Conservation (phyloP, 1,140 invertebrate species). For the Trissolcus basalis region DNA sequence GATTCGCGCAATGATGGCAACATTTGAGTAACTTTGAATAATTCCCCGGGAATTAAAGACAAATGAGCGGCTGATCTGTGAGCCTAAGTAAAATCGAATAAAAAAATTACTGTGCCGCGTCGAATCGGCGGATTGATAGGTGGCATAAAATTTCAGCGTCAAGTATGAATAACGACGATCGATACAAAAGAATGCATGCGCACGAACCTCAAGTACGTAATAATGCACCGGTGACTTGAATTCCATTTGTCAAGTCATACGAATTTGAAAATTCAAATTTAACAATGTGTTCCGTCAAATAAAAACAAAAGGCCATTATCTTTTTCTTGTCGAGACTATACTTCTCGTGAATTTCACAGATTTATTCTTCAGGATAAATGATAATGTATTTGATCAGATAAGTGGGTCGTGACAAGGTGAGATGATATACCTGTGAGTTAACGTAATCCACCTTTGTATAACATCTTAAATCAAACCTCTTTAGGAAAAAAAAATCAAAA, state of each 20-base stretch:
- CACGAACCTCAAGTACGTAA: slow-evolving; percentile 23
- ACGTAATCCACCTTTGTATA: no score
- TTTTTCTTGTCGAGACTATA: background rate
- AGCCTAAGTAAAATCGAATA: no score
- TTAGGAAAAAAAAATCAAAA: no score
- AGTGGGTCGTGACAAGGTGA: background rate
- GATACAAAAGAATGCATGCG: slow-evolving; percentile 40
- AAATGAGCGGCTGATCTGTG: no score
- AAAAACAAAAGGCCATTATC: slow-evolving; percentile 31
- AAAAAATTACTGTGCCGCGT: no score
- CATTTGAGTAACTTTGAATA: no score
- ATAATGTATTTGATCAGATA: background rate
- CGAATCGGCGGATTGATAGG: slow-evolving; percentile 2
- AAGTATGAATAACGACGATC: slow-evolving; percentile 30
- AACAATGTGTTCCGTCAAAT: slow-evolving; percentile 34
- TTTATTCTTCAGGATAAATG: slow-evolving; percentile 16
- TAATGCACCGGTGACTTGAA: slow-evolving; percentile 22
- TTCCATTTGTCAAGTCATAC: slow-evolving; percentile 22
- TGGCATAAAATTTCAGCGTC: slow-evolving; percentile 11
- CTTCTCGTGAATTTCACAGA: slow-evolving; percentile 15
- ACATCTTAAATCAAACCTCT: no score
- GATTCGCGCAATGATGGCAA: no score
- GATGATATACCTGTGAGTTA: background rate
- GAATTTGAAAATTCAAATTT: slow-evolving; percentile 26
- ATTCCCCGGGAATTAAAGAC: no score